Evolutionary conservation across 2,888 invertebrate species (phyloP), one percentile per base, ranked within the genome.

Genomic region (Sinotaia quadrata): DNA sequence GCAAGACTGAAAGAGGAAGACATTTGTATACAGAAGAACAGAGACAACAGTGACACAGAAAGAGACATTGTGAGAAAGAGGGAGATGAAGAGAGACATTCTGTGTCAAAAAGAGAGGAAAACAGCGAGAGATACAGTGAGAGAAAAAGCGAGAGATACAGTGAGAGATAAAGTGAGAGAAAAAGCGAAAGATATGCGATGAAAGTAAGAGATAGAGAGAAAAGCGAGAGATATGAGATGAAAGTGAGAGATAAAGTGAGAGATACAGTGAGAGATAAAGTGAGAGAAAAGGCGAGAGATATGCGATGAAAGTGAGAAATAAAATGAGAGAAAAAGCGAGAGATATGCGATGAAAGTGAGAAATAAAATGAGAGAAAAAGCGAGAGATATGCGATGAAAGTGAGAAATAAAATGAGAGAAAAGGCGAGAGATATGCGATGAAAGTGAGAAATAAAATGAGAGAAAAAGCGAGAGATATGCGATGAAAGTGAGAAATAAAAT

Each of bases 51-150:
- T 56, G 54, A 65, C 29, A 54, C 15, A 44, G 4, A 60, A 15
- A 44, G 47, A 44, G 5, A 60, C 15, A 60, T 12, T 21, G 24
- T 44, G 29, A 37, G 56, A 54, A n/a, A 54, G 37, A 65, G 65
- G 29, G 18, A 37, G 29, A 65, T n/a, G 56, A 41, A 56, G 21
- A 65, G 54, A 65, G 36, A 65, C 4, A 54, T 37, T 41, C 54
- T 56, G 52, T 41, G 54, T 56, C 37, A 65, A 31, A 65, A 37
- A 54, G 65, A 65, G 65, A 65, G 36, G 27, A 56, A 37, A 27
- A 65, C 27, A 65, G 56, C 54, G 37, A 65, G 37, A 65, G 56
- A 54, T 18, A 54, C 41, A 37, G 36, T 29, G 65, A 41, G 27
- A 56, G 54, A 65, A 7, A 65, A 10, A 54, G 34, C 54, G 37